Evolutionary conservation across 2,888 invertebrate species (phyloP), one percentile per base, ranked within the genome.

Genomic region (Plutella xylostella): DNA sequence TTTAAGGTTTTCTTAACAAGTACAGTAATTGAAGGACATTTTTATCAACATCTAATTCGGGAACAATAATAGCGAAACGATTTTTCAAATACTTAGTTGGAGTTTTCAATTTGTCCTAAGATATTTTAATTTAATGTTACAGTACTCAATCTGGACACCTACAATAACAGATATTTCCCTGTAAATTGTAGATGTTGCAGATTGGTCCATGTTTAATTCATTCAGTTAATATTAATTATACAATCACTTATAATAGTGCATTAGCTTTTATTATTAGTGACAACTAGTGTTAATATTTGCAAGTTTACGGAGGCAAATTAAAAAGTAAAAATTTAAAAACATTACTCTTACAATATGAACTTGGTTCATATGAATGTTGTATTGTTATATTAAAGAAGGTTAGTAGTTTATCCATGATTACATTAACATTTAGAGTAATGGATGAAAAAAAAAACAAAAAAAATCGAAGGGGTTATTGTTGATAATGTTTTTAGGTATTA

Each of bases 231-330:
- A n/a, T n/a, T n/a, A n/a, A n/a, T n/a, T n/a, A n/a, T n/a, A n/a
- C n/a, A n/a, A n/a, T n/a, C n/a, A n/a, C n/a, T n/a, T n/a, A n/a
- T n/a, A 55, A 60, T 55, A 61, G 66, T 61, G 61, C 72, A 68
- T 74, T 78, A 82, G 76, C 72, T 79, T 80, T 75, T 79, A 79
- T 79, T 71, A 75, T 84, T 84, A 84, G 84, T 82, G 83, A 83
- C 84, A 83, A 75, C 62, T 80, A 80, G 82, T 76, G 73, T 73
- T 77, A 69, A 72, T 74, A 68, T 66, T 43, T 67, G 70, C 68
- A 73, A 74, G 57, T 69, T 75, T 67, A 74, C 69, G 59, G 62
- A 68, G 42, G 41, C 38, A 43, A 39, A 43, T 52, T 64, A 63
- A 59, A 57, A 54, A 52, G 55, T 49, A 53, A 52, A 55, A 56